Percentiles rank a stretch among this genome's conserved stretches.
Conservation (phyloP, 2,113 vertebrate species). For the Nothoprocta pentlandii region DNA sequence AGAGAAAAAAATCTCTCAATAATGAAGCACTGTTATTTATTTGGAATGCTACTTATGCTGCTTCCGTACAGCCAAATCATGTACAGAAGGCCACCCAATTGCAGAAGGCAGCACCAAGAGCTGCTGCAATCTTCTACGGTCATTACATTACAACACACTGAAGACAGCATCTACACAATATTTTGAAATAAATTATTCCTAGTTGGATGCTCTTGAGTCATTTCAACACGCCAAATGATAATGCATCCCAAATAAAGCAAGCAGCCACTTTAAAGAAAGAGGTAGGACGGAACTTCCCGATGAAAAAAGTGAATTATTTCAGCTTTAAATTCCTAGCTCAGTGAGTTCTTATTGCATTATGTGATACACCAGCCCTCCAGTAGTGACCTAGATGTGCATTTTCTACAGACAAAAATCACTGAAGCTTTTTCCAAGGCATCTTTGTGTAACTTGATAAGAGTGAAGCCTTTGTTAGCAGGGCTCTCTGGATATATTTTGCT, state of each 20-base stretch:
- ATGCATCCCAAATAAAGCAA: neutral
- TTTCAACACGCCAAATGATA: neutral
- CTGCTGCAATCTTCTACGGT: constrained; percentile 14
- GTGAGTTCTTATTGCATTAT: neutral
- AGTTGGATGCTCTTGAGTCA: neutral
- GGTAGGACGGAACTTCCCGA: neutral
- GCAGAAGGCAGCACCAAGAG: constrained; percentile 1
- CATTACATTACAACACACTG: neutral
- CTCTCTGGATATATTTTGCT: neutral
- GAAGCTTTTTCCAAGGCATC: neutral
- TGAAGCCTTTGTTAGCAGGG: neutral
- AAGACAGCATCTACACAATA: neutral
- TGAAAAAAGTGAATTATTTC: neutral
- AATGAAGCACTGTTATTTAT: neutral
- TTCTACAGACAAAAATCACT: neutral
- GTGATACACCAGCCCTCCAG: neutral
- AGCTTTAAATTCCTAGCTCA: neutral
- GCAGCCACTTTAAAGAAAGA: neutral
- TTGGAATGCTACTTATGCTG: neutral
- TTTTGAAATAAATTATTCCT: constrained; percentile 37
- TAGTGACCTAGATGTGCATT: neutral
- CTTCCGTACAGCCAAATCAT: neutral
- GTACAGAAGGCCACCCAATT: neutral
- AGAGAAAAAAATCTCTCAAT: neutral
- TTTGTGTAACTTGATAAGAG: neutral